Conservation (phyloP, 2,888 invertebrate genomes). For the Lottia scabra region DNA sequence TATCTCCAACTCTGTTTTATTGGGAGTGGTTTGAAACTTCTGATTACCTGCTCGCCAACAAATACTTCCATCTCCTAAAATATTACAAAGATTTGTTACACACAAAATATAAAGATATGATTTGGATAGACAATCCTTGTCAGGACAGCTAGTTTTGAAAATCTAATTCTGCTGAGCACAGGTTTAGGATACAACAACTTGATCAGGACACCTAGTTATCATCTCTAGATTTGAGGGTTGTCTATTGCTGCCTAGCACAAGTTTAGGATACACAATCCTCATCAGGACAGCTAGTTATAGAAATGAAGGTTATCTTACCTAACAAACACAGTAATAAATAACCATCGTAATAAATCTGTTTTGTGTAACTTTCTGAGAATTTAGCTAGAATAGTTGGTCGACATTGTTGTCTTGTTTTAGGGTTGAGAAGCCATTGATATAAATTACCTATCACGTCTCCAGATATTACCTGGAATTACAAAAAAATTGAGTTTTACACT, state of each 20-base stretch:
- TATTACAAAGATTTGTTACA: too few species aligned
- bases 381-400: neutral
- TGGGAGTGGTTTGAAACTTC: neutral
- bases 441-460: constrained; percentile 20
- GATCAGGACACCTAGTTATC: too few species aligned
- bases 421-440: constrained; percentile 12
- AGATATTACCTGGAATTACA: constrained; percentile 12
- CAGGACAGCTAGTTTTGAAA: too few species aligned
- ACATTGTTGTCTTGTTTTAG: neutral
- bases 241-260: too few species aligned
- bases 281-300: too few species aligned
- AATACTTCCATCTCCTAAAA: constrained; percentile 11
- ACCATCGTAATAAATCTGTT: constrained; percentile 13
- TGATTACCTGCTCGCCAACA: neutral
- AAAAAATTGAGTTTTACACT: neutral
- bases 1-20: neutral
- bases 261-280: too few species aligned
- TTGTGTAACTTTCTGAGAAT: constrained; percentile 11
- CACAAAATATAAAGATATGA: too few species aligned
- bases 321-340: constrained; percentile 8
- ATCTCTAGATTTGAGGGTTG: too few species aligned
- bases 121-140: too few species aligned
- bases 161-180: too few species aligned
- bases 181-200: too few species aligned
- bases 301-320: constrained; percentile 6